These are phyloP conservation scores for Amphiura filiformis DNA, from an alignment of 35 echinoderm and acorn worm genomes.

Conservation along the genomic window DNA sequence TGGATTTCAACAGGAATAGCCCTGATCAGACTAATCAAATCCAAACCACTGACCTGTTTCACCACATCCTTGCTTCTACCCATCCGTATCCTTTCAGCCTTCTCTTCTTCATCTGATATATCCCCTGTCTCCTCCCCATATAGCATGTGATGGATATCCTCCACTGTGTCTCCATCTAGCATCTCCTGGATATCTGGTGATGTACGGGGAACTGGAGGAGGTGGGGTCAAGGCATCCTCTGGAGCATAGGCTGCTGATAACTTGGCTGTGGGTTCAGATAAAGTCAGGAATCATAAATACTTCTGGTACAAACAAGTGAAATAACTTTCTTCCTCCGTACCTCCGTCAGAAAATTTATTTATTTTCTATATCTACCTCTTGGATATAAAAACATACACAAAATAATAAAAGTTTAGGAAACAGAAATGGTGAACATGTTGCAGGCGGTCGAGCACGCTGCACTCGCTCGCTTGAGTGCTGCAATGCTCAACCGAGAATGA, in stretches of 20 bases:
- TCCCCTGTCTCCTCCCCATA: conserved; percentile 3
- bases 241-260: conserved; percentile 56
- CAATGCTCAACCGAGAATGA: too few species aligned
- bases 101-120: conserved; percentile 2
- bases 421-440: too few species aligned
- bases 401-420: too few species aligned
- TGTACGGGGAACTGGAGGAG: conserved; percentile 49
- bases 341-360: too few species aligned
- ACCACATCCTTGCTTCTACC: conserved; percentile 6
- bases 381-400: too few species aligned
- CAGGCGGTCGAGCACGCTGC: too few species aligned
- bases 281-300: neutral
- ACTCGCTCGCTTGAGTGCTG: too few species aligned
- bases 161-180: conserved; percentile 13
- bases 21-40: too few species aligned
- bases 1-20: too few species aligned
- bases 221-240: conserved; percentile 17
- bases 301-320: neutral
- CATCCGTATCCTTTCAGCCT: neutral
- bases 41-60: conserved; percentile 32
- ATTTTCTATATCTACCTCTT: too few species aligned
- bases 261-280: conserved; percentile 45
- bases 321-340: neutral
- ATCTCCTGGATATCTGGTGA: conserved; percentile 49
- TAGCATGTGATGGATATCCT: neutral